Evolutionary conservation across 2,888 invertebrate species (phyloP).

Genomic region (Drosophila infuscata): DNA sequence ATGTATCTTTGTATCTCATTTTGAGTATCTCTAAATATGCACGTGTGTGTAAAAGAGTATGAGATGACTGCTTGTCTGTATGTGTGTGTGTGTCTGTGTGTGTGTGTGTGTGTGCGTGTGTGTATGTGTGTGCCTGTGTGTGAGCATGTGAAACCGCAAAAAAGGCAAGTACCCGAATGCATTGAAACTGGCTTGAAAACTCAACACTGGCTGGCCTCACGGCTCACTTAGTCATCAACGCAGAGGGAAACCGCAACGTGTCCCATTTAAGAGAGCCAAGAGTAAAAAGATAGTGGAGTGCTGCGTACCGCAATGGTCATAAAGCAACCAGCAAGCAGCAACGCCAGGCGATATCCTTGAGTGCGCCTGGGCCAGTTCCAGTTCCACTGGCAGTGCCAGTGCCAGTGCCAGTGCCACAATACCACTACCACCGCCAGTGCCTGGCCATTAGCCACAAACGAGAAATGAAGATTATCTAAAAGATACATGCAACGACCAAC

Average conservation of each 20-base stretch:
- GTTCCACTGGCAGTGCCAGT: constrained; percentile 13
- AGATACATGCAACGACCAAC: constrained; percentile 70
- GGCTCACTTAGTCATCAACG: constrained; percentile 78
- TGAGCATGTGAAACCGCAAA: constrained; percentile 64
- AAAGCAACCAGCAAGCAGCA: constrained; percentile 57
- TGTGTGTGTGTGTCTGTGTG: constrained; percentile 26
- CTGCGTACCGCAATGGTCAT: constrained; percentile 68
- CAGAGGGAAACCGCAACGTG: constrained; percentile 76
- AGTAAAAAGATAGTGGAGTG: constrained; percentile 64
- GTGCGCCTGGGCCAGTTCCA: constrained; percentile 64
- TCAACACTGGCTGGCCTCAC: constrained; percentile 41
- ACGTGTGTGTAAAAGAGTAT: constrained; percentile 46
- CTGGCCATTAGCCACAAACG: constrained; percentile 80
- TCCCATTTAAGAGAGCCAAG: constrained; percentile 69
- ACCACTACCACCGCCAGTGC: constrained; percentile 49
- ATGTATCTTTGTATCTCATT: constrained; percentile 79
- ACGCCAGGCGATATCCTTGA: constrained; percentile 71
- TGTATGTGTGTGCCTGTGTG: constrained; percentile 31
- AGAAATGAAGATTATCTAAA: constrained; percentile 80
- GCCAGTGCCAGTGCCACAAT: constrained; percentile 29
- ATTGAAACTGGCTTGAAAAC: constrained; percentile 69
- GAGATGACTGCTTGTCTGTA: constrained; percentile 12
- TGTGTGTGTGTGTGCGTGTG: constrained; percentile 24
- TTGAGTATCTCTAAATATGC: constrained; percentile 79
- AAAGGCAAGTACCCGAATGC: constrained; percentile 67